These are phyloP conservation scores for Melanerpes aurifrons DNA, from an alignment of 2,113 vertebrate species.

Conservation along the genomic window DNA sequence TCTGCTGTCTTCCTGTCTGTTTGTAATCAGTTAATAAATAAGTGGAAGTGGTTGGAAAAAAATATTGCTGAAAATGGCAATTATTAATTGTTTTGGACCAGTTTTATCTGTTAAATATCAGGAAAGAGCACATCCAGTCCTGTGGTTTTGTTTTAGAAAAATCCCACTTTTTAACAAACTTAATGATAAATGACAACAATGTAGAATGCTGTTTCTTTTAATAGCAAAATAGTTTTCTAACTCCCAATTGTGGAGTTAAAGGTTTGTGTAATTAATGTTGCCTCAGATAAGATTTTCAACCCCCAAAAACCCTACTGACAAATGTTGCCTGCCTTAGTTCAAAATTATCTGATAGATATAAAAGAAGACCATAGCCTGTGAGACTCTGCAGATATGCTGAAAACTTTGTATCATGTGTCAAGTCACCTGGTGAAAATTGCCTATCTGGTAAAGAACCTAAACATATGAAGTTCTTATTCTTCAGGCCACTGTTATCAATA, in stretches of 20 bases:
- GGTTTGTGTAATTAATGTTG: background rate
- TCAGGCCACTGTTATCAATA: background rate
- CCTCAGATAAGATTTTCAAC: background rate
- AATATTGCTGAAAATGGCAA: background rate
- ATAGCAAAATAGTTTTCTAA: background rate
- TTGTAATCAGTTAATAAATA: background rate
- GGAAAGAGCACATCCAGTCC: background rate
- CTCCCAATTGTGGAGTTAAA: background rate
- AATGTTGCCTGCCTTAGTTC: background rate
- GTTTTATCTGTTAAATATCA: background rate
- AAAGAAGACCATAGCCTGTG: accelerated
- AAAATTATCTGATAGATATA: background rate
- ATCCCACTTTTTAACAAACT: background rate
- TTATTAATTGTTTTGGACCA: background rate
- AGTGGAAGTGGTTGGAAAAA: background rate
- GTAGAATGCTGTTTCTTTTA: background rate
- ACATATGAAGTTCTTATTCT: background rate
- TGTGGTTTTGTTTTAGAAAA: background rate
- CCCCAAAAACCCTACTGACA: background rate
- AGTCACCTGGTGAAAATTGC: background rate
- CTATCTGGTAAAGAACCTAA: background rate
- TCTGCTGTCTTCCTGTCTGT: background rate
- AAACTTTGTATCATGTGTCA: background rate
- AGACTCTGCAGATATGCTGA: background rate
- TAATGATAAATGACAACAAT: background rate